Percentiles rank a stretch among this genome's conserved stretches.
phyloP scores from a whole-genome alignment of 2,888 invertebrate species.

The Steinernema carpocapsae region DNA sequence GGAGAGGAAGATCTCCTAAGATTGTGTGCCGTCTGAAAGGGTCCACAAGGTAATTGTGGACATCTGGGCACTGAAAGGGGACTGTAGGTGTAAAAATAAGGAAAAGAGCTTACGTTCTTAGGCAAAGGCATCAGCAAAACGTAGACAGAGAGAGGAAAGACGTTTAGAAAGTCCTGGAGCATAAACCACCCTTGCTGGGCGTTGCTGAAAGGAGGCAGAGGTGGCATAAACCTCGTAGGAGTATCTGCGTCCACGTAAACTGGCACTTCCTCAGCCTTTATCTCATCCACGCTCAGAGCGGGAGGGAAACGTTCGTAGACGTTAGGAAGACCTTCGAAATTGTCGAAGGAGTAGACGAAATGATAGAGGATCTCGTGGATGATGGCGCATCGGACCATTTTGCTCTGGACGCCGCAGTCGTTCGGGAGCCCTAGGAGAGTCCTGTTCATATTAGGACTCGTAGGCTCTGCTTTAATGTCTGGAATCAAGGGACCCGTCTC shows the following conservation, averaged over 20 bases:
- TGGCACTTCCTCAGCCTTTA: constrained; percentile 38
- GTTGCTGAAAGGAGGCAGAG: constrained; percentile 45
- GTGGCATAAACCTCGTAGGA: constrained; percentile 55
- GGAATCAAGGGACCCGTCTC: not conserved
- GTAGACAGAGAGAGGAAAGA: constrained; percentile 57
- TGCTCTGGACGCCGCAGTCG: constrained; percentile 36
- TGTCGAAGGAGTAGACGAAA: constrained; percentile 48
- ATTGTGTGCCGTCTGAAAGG: constrained; percentile 53
- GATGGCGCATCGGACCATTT: constrained; percentile 40
- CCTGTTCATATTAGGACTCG: not conserved
- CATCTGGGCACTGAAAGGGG: constrained; percentile 33
- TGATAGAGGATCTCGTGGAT: constrained; percentile 56
- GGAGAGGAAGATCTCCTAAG: constrained; percentile 53
- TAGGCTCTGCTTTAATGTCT: not conserved
- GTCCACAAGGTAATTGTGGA: constrained; percentile 50
- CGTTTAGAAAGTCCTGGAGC: constrained; percentile 54
- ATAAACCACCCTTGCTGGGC: constrained; percentile 58
- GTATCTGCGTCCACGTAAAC: constrained; percentile 47
- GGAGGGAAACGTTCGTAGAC: constrained; percentile 44
- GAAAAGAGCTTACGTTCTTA: constrained; percentile 40
- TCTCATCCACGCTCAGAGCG: constrained; percentile 16
- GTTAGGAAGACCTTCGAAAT: constrained; percentile 31
- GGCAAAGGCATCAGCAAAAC: constrained; percentile 49
- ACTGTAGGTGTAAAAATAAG: not conserved
- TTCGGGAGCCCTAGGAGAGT: not conserved